These are phyloP conservation scores for Perizoma flavofasciatum DNA, from an alignment of 2,888 invertebrate genomes.

Conservation along the genomic window DNA sequence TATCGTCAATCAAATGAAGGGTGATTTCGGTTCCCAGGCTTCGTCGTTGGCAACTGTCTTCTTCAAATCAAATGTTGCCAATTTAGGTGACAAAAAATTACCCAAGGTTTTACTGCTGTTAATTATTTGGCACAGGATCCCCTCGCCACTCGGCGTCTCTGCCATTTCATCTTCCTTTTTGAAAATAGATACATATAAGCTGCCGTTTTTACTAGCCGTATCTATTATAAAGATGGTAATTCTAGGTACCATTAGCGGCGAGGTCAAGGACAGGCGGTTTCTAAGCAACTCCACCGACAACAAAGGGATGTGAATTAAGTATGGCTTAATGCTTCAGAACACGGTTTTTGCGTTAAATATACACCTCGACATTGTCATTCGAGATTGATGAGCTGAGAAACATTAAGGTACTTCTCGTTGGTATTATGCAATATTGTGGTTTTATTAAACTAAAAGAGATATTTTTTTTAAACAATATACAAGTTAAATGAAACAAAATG, in stretches of 20 bases:
- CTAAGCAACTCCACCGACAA: slow-evolving; percentile 51
- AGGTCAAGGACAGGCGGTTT: slow-evolving; percentile 46
- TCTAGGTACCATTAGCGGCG: slow-evolving; percentile 31
- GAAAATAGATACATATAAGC: slow-evolving; percentile 6
- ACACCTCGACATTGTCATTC: slow-evolving; percentile 22
- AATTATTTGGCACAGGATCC: slow-evolving; percentile 12
- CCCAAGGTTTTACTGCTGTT: not conserved
- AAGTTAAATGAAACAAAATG: no score
- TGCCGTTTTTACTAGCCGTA: slow-evolving; percentile 5
- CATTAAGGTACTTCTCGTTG: not conserved
- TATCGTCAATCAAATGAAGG: no score
- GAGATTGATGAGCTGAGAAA: slow-evolving; percentile 23
- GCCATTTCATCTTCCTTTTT: slow-evolving; percentile 12
- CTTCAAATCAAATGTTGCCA: no score
- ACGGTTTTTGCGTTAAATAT: slow-evolving; percentile 44
- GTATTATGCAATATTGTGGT: no score
- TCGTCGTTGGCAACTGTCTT: no score
- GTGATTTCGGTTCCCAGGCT: no score
- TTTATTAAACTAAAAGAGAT: no score
- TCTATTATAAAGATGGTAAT: slow-evolving; percentile 17
- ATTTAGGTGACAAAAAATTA: no score
- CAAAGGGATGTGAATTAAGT: slow-evolving; percentile 38
- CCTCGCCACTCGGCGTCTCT: slow-evolving; percentile 1
- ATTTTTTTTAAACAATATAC: no score
- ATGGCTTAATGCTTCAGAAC: slow-evolving; percentile 33